A percentile compares a stretch with the other conserved stretches of the same genome.
Conservation (phyloP, 2,797 vertebrate species). For the Tolypeutes matacus region DNA sequence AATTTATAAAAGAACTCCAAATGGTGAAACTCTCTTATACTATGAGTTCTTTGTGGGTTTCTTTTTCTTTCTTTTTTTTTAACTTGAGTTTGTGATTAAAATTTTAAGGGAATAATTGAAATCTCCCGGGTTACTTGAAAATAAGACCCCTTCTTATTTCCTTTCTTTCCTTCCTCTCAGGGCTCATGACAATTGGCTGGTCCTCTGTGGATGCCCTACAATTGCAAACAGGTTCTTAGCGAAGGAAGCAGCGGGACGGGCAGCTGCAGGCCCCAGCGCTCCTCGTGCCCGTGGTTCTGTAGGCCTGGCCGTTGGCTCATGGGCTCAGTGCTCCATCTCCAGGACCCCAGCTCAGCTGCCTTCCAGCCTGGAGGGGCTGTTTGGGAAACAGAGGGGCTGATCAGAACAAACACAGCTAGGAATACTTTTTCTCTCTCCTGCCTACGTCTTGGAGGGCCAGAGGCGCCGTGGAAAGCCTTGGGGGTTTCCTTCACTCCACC, state of each 20-base stretch:
- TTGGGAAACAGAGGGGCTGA: not conserved
- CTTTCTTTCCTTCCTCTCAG: constrained; percentile 81
- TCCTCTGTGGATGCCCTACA: constrained; percentile 67
- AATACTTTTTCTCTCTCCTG: not conserved
- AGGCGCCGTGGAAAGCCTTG: not conserved
- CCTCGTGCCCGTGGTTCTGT: not conserved
- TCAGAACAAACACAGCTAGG: not conserved
- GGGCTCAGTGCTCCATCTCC: not conserved
- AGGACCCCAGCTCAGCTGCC: not conserved
- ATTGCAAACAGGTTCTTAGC: not conserved
- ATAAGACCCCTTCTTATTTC: constrained; percentile 83
- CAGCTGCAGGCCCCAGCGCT: no score
- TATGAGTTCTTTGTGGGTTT: constrained; percentile 86
- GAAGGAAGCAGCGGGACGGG: no score
- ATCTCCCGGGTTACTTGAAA: constrained; percentile 84
- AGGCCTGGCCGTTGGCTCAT: not conserved
- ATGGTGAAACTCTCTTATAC: constrained; percentile 85
- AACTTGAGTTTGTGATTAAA: constrained; percentile 87
- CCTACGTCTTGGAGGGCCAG: not conserved
- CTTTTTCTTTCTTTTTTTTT: constrained; percentile 70
- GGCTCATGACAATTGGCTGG: constrained; percentile 69
- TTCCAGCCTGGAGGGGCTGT: not conserved
- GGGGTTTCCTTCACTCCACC: not conserved
- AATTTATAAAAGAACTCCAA: constrained; percentile 86
- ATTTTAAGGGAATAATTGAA: constrained; percentile 87